These are phyloP conservation scores for Cerastis rubricosa DNA, from an alignment of 2,888 invertebrate species.

Conservation along the genomic window DNA sequence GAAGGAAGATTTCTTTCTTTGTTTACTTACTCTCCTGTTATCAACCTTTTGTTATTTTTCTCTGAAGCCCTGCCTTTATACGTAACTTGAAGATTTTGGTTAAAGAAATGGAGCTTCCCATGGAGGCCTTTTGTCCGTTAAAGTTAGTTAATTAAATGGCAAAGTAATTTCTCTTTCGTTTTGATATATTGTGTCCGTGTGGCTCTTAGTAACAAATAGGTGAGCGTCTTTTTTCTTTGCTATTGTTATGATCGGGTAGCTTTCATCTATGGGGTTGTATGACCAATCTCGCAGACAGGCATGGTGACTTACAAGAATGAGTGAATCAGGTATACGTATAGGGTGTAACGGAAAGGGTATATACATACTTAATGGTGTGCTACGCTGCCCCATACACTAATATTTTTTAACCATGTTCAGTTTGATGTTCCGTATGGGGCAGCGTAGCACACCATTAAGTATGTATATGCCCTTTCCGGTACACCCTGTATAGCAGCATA, in stretches of 20 bases:
- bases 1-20: constrained; percentile 67
- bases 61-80: constrained; percentile 56
- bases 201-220: constrained; percentile 17
- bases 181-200: constrained; percentile 47
- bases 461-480: too few relatives aligned
- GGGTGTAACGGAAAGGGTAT: too few relatives aligned
- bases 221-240: constrained; percentile 25
- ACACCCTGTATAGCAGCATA: too few relatives aligned
- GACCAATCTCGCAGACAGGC: not conserved
- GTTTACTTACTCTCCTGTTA: constrained; percentile 65
- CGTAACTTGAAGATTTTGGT: constrained; percentile 51
- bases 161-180: constrained; percentile 45
- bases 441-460: too few relatives aligned
- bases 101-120: constrained; percentile 52
- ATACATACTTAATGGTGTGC: too few relatives aligned
- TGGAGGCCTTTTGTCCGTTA: constrained; percentile 49
- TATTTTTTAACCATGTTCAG: too few relatives aligned
- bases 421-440: too few relatives aligned
- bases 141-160: constrained; percentile 57
- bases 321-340: not conserved
- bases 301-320: not conserved
- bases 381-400: too few relatives aligned
- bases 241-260: not conserved
- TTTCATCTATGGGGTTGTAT: constrained; percentile 1
- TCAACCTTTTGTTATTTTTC: constrained; percentile 70